Evolutionary conservation across 2,888 invertebrate genomes (phyloP).

Genomic region (Ametastegia equiseti): DNA sequence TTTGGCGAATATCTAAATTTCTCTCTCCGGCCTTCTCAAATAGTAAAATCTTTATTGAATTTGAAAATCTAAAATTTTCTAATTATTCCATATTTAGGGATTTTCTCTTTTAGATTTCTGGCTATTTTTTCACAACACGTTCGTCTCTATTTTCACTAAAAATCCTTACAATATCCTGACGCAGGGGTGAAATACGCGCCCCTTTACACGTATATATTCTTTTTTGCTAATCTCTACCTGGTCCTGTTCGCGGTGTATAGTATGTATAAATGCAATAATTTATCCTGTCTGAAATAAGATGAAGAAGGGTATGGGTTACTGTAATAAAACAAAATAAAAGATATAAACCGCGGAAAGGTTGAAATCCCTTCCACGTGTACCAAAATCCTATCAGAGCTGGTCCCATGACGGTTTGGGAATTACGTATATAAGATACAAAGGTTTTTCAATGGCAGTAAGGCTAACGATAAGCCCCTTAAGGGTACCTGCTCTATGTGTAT

Average conservation of each 20-base stretch:
- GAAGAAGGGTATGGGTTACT: not conserved
- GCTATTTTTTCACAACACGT: not conserved
- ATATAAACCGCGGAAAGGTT: not conserved
- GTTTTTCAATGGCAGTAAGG: conserved; percentile 11
- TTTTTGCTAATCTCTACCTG: too few relatives aligned
- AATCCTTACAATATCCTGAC: not conserved
- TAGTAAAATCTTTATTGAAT: too few relatives aligned
- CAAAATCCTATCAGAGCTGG: not conserved
- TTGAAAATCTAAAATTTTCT: too few relatives aligned
- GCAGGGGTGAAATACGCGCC: not conserved
- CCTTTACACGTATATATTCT: too few relatives aligned
- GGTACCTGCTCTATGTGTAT: too few relatives aligned
- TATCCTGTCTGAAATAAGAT: too few relatives aligned
- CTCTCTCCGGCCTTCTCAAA: not conserved
- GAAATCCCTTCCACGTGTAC: not conserved
- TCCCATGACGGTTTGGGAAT: conserved; percentile 14
- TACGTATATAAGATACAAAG: conserved; percentile 19
- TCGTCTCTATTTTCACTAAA: not conserved
- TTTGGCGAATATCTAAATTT: conserved; percentile 7
- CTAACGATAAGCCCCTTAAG: conserved; percentile 29
- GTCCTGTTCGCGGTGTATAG: too few relatives aligned
- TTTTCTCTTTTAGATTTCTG: not conserved
- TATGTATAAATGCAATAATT: too few relatives aligned
- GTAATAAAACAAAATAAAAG: not conserved
- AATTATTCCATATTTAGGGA: not conserved